A percentile compares a stretch with the other conserved stretches of the same genome.
Conservation (phyloP, 2,113 vertebrate species). For the Mixornis gularis region DNA sequence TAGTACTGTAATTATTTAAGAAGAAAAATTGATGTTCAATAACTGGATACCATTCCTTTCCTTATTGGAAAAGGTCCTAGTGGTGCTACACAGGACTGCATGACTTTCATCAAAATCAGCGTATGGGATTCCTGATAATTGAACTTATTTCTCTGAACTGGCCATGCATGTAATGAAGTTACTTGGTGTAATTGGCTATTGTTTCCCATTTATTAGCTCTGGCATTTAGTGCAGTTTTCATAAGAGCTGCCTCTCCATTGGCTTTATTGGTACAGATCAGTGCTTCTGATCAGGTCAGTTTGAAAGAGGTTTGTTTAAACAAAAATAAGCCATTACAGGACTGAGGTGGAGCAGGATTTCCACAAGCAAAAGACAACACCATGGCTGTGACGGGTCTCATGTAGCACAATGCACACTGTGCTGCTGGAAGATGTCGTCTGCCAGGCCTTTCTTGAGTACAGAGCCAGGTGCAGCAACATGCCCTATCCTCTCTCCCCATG, state of each 20-base stretch:
- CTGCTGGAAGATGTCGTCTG: not conserved
- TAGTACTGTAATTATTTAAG: not conserved
- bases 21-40: not conserved
- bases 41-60: not conserved
- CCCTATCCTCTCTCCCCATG: not conserved
- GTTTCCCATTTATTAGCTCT: not conserved
- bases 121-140: not conserved
- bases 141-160: not conserved
- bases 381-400: accelerated
- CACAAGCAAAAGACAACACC: not conserved
- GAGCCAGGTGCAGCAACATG: not conserved
- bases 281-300: not conserved
- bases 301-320: not conserved
- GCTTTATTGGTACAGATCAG: not conserved
- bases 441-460: not conserved
- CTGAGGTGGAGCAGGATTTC: not conserved
- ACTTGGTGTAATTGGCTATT: not conserved
- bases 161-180: not conserved
- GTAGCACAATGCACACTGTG: accelerated
- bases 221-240: not conserved
- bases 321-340: not conserved
- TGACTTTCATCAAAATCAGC: not conserved
- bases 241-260: not conserved
- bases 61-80: not conserved
- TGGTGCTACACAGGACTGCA: not conserved